These are phyloP conservation scores for Macrophya alboannulata DNA, from an alignment of 2,888 invertebrate genomes.

Conservation along the genomic window DNA sequence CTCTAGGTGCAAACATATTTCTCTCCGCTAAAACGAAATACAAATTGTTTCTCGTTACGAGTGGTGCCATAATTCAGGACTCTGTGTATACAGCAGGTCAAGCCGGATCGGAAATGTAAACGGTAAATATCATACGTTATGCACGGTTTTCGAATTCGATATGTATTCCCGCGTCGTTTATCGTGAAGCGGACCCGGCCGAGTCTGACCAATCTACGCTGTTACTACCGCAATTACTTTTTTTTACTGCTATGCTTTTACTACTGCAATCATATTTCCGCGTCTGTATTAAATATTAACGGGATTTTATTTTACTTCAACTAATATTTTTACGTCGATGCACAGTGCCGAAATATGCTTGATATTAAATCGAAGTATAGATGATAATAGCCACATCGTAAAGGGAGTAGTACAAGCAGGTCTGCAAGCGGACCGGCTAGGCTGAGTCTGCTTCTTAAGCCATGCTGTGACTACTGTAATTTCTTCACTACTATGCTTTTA, in stretches of 20 bases:
- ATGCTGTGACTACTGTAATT: no score
- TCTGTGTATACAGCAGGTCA: background rate
- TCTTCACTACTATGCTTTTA: no score
- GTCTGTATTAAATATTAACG: no score
- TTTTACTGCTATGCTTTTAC: background rate
- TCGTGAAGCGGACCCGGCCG: background rate
- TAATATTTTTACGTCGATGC: no score
- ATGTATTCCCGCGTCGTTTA: background rate
- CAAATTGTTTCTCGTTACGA: background rate
- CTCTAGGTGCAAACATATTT: conserved; percentile 38
- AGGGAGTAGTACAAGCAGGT: background rate
- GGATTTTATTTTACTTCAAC: no score
- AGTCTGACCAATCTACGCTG: background rate
- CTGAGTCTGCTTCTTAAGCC: no score
- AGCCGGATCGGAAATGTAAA: background rate
- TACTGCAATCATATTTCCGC: no score
- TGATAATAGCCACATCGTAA: background rate
- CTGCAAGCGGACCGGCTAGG: no score
- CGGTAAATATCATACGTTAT: background rate
- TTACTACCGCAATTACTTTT: conserved; percentile 11
- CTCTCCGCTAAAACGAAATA: background rate
- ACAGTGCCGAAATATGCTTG: background rate
- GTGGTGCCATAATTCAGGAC: background rate
- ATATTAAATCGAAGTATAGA: background rate
- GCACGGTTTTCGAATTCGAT: background rate